phyloP scores from a whole-genome alignment of 2,797 vertebrate genomes.

The Pampus argenteus region DNA sequence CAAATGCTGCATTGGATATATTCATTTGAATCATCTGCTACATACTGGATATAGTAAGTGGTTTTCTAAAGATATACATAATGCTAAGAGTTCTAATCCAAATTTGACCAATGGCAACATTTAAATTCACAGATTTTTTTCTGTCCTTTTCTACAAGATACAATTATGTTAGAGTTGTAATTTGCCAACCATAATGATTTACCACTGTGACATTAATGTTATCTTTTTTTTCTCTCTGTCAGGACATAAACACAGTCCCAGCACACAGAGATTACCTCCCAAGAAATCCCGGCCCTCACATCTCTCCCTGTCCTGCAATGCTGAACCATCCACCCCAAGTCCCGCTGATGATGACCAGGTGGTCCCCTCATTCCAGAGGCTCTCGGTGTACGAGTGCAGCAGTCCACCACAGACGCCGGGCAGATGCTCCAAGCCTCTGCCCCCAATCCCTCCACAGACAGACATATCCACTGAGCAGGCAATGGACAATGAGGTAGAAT shows the following conservation, averaged over 20 bases:
- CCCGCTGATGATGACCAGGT: slow-evolving; percentile 85
- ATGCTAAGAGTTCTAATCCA: neutral
- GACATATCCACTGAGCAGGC: slow-evolving; percentile 84
- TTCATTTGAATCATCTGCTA: slow-evolving; percentile 9
- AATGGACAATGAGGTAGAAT: slow-evolving; percentile 92
- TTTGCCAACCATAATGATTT: neutral
- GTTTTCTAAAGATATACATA: slow-evolving; percentile 24
- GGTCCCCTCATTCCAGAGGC: slow-evolving; percentile 86
- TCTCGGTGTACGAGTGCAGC: slow-evolving; percentile 86
- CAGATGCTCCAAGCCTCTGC: slow-evolving; percentile 91
- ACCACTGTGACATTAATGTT: neutral
- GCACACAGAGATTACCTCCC: slow-evolving; percentile 79
- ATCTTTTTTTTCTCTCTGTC: slow-evolving; percentile 16
- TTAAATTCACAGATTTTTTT: neutral
- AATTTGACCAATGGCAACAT: neutral
- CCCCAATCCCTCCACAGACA: slow-evolving; percentile 86
- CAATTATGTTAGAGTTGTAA: neutral
- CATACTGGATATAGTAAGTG: slow-evolving; percentile 14
- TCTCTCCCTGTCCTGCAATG: slow-evolving; percentile 77
- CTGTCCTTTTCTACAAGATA: neutral
- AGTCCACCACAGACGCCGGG: slow-evolving; percentile 85
- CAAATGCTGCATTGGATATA: slow-evolving; percentile 11
- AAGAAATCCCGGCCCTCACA: slow-evolving; percentile 85
- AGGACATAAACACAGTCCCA: slow-evolving; percentile 85
- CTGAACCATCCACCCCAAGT: slow-evolving; percentile 76